Conservation (phyloP, 1,140 invertebrate species). For the Brachionus angularis region DNA sequence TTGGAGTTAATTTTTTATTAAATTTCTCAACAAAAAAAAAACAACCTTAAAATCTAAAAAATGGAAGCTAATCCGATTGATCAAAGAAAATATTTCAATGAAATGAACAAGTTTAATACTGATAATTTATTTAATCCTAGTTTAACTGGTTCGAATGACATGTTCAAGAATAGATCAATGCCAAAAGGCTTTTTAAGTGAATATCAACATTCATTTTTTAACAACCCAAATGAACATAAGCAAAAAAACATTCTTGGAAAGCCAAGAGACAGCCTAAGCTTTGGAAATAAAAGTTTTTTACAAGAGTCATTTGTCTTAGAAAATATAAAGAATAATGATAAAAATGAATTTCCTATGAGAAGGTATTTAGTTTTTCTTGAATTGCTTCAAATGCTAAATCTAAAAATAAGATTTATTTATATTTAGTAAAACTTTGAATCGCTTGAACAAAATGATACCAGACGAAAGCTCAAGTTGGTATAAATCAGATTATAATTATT, state of each 20-base stretch:
- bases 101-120: slow-evolving; percentile 34
- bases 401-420: too few species aligned
- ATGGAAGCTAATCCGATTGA: slow-evolving; percentile 27
- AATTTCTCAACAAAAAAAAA: background rate
- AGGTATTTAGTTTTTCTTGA: background rate
- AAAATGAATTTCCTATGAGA: background rate
- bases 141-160: background rate
- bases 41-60: background rate
- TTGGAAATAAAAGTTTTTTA: slow-evolving; percentile 21
- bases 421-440: background rate
- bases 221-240: background rate
- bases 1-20: too few species aligned
- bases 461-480: slow-evolving; percentile 5
- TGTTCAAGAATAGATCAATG: slow-evolving; percentile 15
- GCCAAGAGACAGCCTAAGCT: slow-evolving; percentile 2
- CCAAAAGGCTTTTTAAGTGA: slow-evolving; percentile 23
- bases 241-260: background rate
- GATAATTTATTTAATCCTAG: background rate
- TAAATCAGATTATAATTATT: slow-evolving; percentile 7
- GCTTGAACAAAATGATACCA: background rate
- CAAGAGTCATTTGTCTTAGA: slow-evolving; percentile 25
- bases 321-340: background rate
- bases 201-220: slow-evolving; percentile 39
- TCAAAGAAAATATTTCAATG: slow-evolving; percentile 29
- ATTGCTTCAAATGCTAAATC: background rate